Conservation (phyloP, 2,113 vertebrate genomes). For the Hippopotamus amphibius region DNA sequence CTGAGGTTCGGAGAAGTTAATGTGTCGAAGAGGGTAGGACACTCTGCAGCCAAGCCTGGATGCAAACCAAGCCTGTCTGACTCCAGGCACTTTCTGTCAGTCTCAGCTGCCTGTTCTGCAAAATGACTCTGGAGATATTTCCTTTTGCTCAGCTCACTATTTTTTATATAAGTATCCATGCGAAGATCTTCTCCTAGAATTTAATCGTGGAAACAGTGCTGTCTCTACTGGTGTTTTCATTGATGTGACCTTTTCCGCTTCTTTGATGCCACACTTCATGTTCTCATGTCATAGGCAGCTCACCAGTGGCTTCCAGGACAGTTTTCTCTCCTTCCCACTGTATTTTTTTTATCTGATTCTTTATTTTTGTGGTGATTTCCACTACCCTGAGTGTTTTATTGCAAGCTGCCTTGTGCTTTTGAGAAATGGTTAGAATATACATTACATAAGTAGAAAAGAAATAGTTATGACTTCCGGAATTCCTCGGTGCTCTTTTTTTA, state of each 20-base stretch:
- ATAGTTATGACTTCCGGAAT: background rate
- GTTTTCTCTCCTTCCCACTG: background rate
- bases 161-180: background rate
- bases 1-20: background rate
- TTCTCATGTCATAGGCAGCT: background rate
- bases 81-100: background rate
- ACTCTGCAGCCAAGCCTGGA: background rate
- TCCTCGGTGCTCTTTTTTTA: background rate
- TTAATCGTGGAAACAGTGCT: background rate
- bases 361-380: slow-evolving; percentile 21
- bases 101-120: background rate
- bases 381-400: background rate
- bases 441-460: background rate
- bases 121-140: background rate
- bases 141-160: background rate
- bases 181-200: background rate
- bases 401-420: background rate
- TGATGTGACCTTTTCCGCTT: background rate
- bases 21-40: background rate
- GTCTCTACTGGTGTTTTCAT: background rate
- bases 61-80: background rate
- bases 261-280: background rate
- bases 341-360: background rate
- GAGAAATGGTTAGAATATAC: background rate
- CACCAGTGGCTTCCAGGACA: background rate